A percentile compares a stretch with the other conserved stretches of the same genome.
Conservation (phyloP, 2,797 vertebrate species). For the Sternarchorhynchus goeldii region DNA sequence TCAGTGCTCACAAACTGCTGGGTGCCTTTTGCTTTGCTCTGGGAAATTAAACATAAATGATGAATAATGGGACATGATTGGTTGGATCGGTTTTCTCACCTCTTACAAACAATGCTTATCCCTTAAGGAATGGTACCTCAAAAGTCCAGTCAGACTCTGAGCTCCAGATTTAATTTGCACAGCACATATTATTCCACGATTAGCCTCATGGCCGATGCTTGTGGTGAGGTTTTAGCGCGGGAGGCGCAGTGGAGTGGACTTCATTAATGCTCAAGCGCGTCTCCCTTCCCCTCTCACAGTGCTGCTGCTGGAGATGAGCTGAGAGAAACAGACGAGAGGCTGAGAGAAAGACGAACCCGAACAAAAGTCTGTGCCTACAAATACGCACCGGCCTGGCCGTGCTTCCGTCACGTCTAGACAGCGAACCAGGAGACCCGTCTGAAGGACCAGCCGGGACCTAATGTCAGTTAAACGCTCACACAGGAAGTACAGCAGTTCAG, state of each 20-base stretch:
- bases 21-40: background rate
- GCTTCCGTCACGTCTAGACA: background rate
- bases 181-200: constrained; percentile 30
- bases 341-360: background rate
- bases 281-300: background rate
- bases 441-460: background rate
- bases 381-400: background rate
- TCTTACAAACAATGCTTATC: background rate
- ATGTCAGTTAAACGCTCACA: constrained; percentile 22
- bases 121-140: background rate
- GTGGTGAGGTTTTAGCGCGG: background rate
- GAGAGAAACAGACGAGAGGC: constrained; percentile 5
- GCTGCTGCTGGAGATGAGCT: background rate
- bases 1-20: no score
- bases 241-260: constrained; percentile 12
- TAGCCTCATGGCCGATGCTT: constrained; percentile 24
- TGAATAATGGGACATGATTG: background rate
- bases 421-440: background rate
- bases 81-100: background rate
- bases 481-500: constrained; percentile 3
- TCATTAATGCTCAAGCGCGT: constrained; percentile 36
- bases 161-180: background rate
- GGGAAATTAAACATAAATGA: background rate
- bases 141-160: background rate
- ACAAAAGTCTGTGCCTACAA: background rate